Evolutionary conservation across 1,140 invertebrate species (phyloP), one percentile per base, ranked within the genome.

Genomic region (Nixonia krombeini): DNA sequence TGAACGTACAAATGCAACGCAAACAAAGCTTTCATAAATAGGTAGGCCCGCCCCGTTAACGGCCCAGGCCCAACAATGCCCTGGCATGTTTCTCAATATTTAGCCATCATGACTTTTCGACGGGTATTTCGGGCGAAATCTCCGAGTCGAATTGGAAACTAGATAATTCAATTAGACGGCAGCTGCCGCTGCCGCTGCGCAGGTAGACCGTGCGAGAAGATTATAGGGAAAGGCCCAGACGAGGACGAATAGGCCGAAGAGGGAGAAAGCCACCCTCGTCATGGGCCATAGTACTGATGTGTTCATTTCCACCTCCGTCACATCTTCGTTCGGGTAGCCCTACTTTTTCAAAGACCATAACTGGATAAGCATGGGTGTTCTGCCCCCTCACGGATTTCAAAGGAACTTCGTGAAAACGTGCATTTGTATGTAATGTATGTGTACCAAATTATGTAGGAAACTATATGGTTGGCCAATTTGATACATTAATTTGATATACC

Each of bases 61-160:
- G 38, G 49, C 55, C 66, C 23, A 40, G 55, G 58, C 38, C 56
- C 67, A 67, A 81, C 78, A 79, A 81, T 78, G 57, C 70, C 69
- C 70, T 74, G 80, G 74, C 81, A 82, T 85, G 81, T 85, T 85
- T 84, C 79, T 85, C 81, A 85, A 85, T 83, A 85, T 85, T 85
- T 84, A 85, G 81, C 82, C 81, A 84, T 85, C 81, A 82, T 83
- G 82, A 83, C 81, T 85, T 83, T 81, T 83, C 80, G 81, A 74
- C 81, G 79, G 75, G 51, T 64, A 73, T 78, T 77, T 77, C 66
- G 72, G 28, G 28, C 64, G 53, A 80, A 85, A 84, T 84, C 83
- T 84, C 83, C 82, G 83, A 73, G 76, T 81, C 83, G 82, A 85
- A 85, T 85, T 80, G 81, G 73, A 82, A 83, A 85, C 83, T 81